These are phyloP conservation scores for Trichonephila inaurata DNA, from an alignment of 1,140 invertebrate genomes.

Conservation along the genomic window DNA sequence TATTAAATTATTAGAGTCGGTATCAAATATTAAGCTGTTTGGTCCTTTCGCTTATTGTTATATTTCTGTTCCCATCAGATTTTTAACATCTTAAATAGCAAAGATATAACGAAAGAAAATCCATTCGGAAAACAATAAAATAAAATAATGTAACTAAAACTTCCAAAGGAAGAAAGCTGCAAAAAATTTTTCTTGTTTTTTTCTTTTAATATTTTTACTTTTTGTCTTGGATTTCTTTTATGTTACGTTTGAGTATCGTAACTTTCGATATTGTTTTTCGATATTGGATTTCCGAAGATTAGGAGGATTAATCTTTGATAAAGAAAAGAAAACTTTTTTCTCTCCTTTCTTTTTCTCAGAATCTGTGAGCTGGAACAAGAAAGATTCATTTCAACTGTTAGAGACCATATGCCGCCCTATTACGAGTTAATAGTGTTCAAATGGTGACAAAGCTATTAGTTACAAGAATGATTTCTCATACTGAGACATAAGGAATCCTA, in stretches of 20 bases:
- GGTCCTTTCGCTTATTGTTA: background rate
- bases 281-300: slow-evolving; percentile 62
- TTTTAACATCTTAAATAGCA: slow-evolving; percentile 34
- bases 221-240: slow-evolving; percentile 13
- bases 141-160: background rate
- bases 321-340: background rate
- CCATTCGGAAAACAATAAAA: slow-evolving; percentile 1
- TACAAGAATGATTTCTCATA: background rate
- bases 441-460: slow-evolving; percentile 7
- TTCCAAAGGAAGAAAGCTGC: slow-evolving; percentile 7
- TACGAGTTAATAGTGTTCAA: slow-evolving; percentile 38
- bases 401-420: slow-evolving; percentile 21
- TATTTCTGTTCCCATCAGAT: background rate
- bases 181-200: background rate
- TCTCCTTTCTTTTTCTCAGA: background rate
- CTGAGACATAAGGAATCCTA: background rate
- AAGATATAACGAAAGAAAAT: background rate
- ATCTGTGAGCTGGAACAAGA: background rate
- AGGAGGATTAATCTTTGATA: slow-evolving; percentile 53
- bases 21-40: background rate
- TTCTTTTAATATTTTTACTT: background rate
- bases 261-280: slow-evolving; percentile 70
- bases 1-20: background rate
- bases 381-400: slow-evolving; percentile 18
- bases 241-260: slow-evolving; percentile 56